phyloP scores from a whole-genome alignment of 1,140 invertebrate genomes.

The Tribolium madens region DNA sequence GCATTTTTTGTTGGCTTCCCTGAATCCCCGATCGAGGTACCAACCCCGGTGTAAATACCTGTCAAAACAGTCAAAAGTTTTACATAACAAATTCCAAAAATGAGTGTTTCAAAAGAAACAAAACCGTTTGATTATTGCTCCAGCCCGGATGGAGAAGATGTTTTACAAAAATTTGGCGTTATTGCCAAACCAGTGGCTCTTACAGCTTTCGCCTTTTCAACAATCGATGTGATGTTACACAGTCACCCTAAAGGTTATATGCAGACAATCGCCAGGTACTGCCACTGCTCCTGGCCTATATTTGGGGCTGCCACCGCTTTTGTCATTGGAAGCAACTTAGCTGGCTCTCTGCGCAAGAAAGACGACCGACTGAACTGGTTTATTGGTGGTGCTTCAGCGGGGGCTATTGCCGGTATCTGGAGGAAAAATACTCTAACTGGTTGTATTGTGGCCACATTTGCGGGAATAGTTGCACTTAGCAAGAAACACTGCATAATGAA shows the following conservation, averaged over 20 bases:
- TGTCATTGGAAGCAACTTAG: conserved; percentile 71
- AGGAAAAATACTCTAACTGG: conserved; percentile 63
- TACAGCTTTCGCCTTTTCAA: conserved; percentile 66
- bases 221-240: conserved; percentile 71
- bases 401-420: conserved; percentile 71
- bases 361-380: conserved; percentile 75
- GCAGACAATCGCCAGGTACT: conserved; percentile 67
- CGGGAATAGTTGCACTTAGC: conserved; percentile 68
- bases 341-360: conserved; percentile 72
- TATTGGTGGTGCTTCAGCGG: conserved; percentile 71
- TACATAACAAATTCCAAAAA: conserved; percentile 19
- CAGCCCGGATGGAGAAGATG: conserved; percentile 78
- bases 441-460: conserved; percentile 54
- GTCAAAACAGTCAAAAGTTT: conserved; percentile 4
- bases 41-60: neutral
- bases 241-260: conserved; percentile 71
- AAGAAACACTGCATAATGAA: conserved; percentile 71
- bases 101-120: conserved; percentile 47
- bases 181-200: conserved; percentile 70
- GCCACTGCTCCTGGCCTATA: conserved; percentile 71
- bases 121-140: conserved; percentile 72
- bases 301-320: conserved; percentile 75
- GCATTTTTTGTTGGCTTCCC: neutral
- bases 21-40: neutral
- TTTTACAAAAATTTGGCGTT: conserved; percentile 73